phyloP scores from a whole-genome alignment of 2,113 vertebrate species.

The Otocyon megalotis region DNA sequence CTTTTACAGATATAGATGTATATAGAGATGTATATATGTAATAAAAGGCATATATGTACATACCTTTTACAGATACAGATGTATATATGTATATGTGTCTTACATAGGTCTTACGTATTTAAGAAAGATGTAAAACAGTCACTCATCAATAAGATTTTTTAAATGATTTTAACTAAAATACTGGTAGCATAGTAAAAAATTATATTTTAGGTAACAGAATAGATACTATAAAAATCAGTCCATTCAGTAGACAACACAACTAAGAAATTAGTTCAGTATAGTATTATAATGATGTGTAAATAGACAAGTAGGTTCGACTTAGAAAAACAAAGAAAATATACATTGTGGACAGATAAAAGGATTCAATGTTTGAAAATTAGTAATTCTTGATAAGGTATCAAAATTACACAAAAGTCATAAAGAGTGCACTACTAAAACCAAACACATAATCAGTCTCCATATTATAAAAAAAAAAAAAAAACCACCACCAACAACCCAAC shows the following conservation, averaged over 20 bases:
- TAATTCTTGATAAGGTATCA: background rate
- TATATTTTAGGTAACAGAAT: background rate
- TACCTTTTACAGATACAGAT: background rate
- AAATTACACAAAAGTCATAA: background rate
- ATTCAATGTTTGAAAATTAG: background rate
- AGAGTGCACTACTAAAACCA: background rate
- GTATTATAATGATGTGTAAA: background rate
- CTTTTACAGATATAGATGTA: background rate
- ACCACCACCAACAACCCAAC: background rate
- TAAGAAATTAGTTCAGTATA: background rate
- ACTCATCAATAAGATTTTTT: background rate
- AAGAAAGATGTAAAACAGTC: background rate
- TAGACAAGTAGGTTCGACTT: background rate
- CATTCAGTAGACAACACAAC: background rate
- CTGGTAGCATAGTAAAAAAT: background rate
- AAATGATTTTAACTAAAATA: conserved; percentile 28
- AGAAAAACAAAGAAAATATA: background rate
- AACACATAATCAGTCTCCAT: background rate
- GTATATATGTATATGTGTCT: background rate
- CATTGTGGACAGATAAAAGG: background rate
- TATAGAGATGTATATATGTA: too few species aligned
- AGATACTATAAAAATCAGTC: background rate
- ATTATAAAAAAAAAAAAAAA: background rate
- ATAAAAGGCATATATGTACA: too few species aligned
- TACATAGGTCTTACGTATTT: background rate